These are phyloP conservation scores for Lacanobia oleracea DNA, from an alignment of 2,888 invertebrate genomes.

Conservation along the genomic window DNA sequence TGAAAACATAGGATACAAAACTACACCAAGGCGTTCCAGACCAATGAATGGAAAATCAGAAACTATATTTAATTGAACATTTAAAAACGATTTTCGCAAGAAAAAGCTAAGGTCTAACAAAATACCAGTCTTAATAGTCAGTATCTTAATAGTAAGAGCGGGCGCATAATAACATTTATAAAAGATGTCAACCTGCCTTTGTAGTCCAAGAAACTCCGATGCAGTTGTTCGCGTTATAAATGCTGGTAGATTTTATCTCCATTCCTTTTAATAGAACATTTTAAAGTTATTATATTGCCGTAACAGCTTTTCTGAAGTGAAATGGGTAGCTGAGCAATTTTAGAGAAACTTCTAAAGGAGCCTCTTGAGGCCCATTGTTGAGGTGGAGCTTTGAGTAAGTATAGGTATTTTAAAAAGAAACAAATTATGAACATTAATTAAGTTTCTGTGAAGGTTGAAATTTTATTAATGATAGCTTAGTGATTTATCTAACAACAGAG, in stretches of 20 bases:
- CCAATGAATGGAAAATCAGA: too few species aligned
- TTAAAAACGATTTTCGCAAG: neutral
- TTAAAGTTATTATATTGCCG: slow-evolving; percentile 33
- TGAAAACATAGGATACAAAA: too few species aligned
- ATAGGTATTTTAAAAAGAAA: neutral
- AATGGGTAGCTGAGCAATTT: slow-evolving; percentile 7
- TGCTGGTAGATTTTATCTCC: slow-evolving; percentile 56
- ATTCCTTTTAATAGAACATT: slow-evolving; percentile 53
- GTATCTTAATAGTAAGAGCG: slow-evolving; percentile 34
- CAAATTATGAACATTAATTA: neutral
- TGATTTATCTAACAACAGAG: too few species aligned
- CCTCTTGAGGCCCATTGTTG: slow-evolving; percentile 7
- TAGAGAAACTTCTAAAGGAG: slow-evolving; percentile 6
- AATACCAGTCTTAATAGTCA: slow-evolving; percentile 3
- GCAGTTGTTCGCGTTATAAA: slow-evolving; percentile 57
- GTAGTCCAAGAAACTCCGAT: slow-evolving; percentile 49
- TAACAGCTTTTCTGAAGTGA: slow-evolving; percentile 26
- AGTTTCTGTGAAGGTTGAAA: neutral
- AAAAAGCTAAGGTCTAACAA: slow-evolving; percentile 14
- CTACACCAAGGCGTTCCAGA: too few species aligned
- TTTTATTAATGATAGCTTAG: neutral
- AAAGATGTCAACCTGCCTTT: slow-evolving; percentile 42
- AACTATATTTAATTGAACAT: neutral
- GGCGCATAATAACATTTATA: slow-evolving; percentile 45
- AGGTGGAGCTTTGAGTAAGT: neutral